These are phyloP conservation scores for Xerus inauris DNA, from an alignment of 2,113 vertebrate genomes.

Conservation along the genomic window DNA sequence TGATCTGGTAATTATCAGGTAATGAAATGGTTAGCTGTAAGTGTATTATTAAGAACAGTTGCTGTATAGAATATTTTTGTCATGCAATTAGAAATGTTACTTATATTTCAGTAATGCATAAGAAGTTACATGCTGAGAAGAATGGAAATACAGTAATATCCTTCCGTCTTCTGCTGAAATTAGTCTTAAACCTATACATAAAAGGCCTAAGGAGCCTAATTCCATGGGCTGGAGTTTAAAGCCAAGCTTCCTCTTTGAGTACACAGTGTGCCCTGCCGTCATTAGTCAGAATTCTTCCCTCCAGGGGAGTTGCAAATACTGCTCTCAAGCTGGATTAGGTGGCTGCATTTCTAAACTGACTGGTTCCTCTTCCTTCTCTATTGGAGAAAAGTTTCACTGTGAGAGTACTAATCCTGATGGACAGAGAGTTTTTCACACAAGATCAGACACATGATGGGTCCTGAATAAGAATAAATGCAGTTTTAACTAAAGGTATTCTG, in stretches of 20 bases:
- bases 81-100: slow-evolving; percentile 63
- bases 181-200: neutral
- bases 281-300: neutral
- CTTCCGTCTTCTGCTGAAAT: slow-evolving; percentile 13
- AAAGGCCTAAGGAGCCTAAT: neutral
- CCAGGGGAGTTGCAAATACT: neutral
- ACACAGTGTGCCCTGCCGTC: neutral
- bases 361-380: neutral
- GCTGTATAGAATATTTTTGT: slow-evolving; percentile 70
- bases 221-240: neutral
- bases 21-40: slow-evolving; percentile 64
- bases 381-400: neutral
- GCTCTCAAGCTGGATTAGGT: neutral
- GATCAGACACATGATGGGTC: neutral
- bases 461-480: neutral
- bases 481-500: neutral
- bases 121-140: slow-evolving; percentile 45
- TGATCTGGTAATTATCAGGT: slow-evolving; percentile 74
- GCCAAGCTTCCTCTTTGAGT: neutral
- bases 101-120: slow-evolving; percentile 59
- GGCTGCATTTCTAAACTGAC: neutral
- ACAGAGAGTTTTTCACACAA: neutral
- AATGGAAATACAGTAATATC: slow-evolving; percentile 14
- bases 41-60: slow-evolving; percentile 70
- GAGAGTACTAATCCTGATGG: neutral